These are phyloP conservation scores for Sphecodes monilicornis DNA, from an alignment of 2,888 invertebrate genomes.

Conservation along the genomic window DNA sequence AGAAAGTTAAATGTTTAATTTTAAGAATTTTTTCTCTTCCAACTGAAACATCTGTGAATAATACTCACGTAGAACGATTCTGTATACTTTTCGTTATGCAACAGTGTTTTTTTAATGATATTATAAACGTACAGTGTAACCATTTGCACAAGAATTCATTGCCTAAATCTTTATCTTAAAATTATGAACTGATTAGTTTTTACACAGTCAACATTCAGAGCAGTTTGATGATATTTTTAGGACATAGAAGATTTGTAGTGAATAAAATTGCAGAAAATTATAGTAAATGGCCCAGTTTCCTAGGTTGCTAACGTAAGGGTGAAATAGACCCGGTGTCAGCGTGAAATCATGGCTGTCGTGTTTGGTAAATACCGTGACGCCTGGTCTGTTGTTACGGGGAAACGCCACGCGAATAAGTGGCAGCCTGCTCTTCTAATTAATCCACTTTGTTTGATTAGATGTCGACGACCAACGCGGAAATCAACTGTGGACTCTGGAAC, in stretches of 20 bases:
- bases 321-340: background rate
- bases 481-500: slow-evolving; percentile 13
- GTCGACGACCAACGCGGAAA: slow-evolving; percentile 26
- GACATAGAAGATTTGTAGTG: background rate
- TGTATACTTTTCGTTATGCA: no score
- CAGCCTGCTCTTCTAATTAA: slow-evolving; percentile 37
- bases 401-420: background rate
- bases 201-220: background rate
- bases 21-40: no score
- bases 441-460: slow-evolving; percentile 32
- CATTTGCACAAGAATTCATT: background rate
- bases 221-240: background rate
- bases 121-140: no score
- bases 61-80: no score
- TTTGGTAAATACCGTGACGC: slow-evolving; percentile 6
- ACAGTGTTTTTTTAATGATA: no score
- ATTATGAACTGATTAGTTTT: background rate
- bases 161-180: background rate
- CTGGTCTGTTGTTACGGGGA: slow-evolving; percentile 1
- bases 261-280: background rate
- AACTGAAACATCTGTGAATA: no score
- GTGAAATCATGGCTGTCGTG: background rate
- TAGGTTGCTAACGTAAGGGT: background rate
- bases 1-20: no score
- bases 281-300: background rate